A percentile compares a stretch with the other conserved stretches of the same genome.
Evolutionary conservation across 2,113 vertebrate species (phyloP).

Genomic region (Atlantisia rogersi): DNA sequence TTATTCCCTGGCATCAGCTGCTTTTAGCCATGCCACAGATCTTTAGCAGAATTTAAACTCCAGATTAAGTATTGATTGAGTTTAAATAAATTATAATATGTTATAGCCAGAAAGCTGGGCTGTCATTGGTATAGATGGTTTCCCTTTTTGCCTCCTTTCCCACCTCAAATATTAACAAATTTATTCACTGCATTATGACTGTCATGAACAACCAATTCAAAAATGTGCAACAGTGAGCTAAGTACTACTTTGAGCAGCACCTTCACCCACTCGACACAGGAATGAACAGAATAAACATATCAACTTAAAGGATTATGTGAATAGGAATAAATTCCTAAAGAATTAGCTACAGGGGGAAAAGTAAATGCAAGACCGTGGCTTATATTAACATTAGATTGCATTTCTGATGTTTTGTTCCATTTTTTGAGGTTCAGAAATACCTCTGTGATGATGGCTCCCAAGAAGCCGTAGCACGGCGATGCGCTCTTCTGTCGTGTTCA

Average conservation of each 20-base stretch:
- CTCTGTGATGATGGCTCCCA: neutral
- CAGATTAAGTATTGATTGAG: conserved; percentile 68
- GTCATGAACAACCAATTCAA: neutral
- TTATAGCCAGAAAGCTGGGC: conserved; percentile 13
- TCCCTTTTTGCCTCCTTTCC: neutral
- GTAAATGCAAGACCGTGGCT: neutral
- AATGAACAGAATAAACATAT: conserved; percentile 1
- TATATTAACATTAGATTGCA: neutral
- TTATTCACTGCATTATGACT: neutral
- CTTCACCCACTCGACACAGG: neutral
- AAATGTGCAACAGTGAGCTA: neutral
- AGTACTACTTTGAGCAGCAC: neutral
- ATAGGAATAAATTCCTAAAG: neutral
- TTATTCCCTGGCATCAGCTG: conserved; percentile 64
- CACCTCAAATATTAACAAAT: conserved; percentile 8
- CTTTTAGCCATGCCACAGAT: conserved; percentile 59
- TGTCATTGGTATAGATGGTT: neutral
- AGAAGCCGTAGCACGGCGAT: neutral
- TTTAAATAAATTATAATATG: conserved; percentile 71
- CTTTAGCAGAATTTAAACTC: conserved; percentile 71
- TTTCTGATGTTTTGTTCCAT: neutral
- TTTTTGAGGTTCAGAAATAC: neutral
- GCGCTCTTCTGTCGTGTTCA: neutral
- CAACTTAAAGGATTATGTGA: neutral
- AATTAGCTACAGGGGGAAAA: neutral